These are phyloP conservation scores for Empis livida DNA, from an alignment of 2,888 invertebrate species.

Conservation along the genomic window DNA sequence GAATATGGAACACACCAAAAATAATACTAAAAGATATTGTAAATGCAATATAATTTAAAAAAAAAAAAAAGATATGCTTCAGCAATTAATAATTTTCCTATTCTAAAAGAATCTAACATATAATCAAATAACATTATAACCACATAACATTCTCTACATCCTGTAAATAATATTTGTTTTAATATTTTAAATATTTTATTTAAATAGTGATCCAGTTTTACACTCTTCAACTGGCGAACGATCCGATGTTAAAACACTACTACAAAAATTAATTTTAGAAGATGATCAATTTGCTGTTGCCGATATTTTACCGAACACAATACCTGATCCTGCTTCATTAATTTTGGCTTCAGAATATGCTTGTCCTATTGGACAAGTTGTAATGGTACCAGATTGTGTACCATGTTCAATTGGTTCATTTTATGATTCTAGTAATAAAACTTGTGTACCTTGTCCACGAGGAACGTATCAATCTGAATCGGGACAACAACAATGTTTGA, in stretches of 20 bases:
- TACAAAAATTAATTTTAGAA: constrained; percentile 83
- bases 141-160: no score
- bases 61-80: no score
- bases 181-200: neutral
- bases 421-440: constrained; percentile 60
- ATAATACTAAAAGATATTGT: no score
- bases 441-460: constrained; percentile 70
- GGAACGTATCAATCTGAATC: constrained; percentile 91
- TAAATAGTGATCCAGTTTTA: constrained; percentile 70
- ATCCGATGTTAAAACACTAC: constrained; percentile 65
- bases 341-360: constrained; percentile 81
- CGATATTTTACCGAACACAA: constrained; percentile 85
- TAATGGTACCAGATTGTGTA: constrained; percentile 86
- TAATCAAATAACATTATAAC: no score
- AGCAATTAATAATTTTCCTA: no score
- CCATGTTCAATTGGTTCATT: constrained; percentile 86
- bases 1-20: no score
- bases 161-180: no score
- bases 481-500: constrained; percentile 75
- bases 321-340: constrained; percentile 84
- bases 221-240: constrained; percentile 79
- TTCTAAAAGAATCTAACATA: no score
- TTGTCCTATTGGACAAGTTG: constrained; percentile 86
- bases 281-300: constrained; percentile 89
- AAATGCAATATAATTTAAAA: no score